Evolutionary conservation across 2,113 vertebrate genomes (phyloP).

Genomic region (Micromys minutus): DNA sequence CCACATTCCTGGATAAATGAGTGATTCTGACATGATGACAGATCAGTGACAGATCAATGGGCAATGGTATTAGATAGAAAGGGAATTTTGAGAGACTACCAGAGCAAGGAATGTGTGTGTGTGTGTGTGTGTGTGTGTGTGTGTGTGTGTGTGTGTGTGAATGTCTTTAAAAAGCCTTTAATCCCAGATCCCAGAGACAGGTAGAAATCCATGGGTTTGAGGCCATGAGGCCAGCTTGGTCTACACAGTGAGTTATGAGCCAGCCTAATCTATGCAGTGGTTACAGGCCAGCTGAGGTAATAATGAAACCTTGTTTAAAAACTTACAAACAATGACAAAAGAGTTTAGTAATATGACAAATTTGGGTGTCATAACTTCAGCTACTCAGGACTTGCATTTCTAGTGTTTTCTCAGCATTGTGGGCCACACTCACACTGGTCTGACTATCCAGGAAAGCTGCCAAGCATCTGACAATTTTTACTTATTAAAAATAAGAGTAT

Average conservation of each 20-base stretch:
- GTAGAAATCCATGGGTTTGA: neutral
- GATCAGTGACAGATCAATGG: constrained; percentile 16
- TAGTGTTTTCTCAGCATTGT: neutral
- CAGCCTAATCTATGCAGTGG: neutral
- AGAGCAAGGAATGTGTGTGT: neutral
- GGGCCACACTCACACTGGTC: neutral
- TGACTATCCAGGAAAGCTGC: neutral
- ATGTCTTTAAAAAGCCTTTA: neutral
- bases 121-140: neutral
- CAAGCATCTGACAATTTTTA: neutral
- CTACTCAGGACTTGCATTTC: neutral
- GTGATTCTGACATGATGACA: constrained; percentile 7
- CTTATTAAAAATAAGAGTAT: neutral
- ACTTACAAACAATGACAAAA: neutral
- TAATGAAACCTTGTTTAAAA: neutral
- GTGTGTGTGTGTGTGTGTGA: neutral
- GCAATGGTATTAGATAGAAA: constrained; percentile 52
- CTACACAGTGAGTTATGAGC: neutral
- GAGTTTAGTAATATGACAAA: neutral
- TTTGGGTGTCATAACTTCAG: neutral
- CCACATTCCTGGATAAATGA: constrained; percentile 48
- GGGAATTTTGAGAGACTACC: constrained; percentile 21
- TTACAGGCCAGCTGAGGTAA: neutral
- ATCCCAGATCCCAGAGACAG: neutral
- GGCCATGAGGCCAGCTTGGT: neutral